Conservation (phyloP, 35 echinoderm and acorn worm genomes). For the Holothuria glaberrima region DNA sequence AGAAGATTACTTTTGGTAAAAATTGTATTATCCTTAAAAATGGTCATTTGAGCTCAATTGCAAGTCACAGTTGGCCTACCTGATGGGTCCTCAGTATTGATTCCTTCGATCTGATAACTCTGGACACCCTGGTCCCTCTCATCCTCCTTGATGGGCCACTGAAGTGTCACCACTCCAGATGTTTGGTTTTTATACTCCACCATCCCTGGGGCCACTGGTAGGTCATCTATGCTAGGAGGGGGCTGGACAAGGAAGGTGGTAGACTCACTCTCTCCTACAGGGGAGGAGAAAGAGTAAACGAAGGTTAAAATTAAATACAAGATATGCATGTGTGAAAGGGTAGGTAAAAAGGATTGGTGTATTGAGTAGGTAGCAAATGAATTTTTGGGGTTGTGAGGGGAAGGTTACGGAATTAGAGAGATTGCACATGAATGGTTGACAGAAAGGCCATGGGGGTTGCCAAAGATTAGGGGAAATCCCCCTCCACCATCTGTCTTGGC, state of each 20-base stretch:
- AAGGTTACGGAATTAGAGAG: too few species aligned
- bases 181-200: conserved; percentile 67
- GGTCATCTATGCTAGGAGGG: conserved; percentile 41
- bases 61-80: conserved; percentile 42
- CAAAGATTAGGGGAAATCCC: too few species aligned
- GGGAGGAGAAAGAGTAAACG: neutral
- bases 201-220: conserved; percentile 70
- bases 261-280: conserved; percentile 24
- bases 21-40: too few species aligned
- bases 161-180: conserved; percentile 54
- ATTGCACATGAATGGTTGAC: too few species aligned
- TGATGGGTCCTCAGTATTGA: conserved; percentile 59
- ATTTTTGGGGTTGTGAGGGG: too few species aligned
- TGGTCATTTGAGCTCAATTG: too few species aligned
- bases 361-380: neutral
- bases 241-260: conserved; percentile 1
- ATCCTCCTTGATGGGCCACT: conserved; percentile 8
- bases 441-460: too few species aligned
- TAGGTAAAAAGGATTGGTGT: too few species aligned
- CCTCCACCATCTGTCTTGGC: too few species aligned
- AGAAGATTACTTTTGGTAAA: too few species aligned
- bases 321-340: too few species aligned
- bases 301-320: neutral
- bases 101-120: conserved; percentile 73
- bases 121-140: conserved; percentile 19